phyloP scores from a whole-genome alignment of 2,797 vertebrate species.

The Salmo trutta region DNA sequence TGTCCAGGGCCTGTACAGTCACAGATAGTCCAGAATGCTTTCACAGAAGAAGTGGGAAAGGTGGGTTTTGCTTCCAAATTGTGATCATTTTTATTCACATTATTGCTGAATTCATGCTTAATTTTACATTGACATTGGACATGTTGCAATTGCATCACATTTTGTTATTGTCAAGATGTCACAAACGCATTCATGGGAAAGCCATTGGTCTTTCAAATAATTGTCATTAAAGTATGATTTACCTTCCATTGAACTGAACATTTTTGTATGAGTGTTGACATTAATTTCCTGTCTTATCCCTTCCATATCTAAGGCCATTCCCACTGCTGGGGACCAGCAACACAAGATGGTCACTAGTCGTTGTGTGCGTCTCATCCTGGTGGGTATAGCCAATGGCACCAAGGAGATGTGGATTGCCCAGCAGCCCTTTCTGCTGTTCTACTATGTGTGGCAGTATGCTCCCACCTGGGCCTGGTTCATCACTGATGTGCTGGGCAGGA shows the following conservation, averaged over 20 bases:
- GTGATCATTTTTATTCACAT: neutral
- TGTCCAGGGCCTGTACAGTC: conserved; percentile 92
- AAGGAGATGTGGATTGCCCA: conserved; percentile 91
- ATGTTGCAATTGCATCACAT: neutral
- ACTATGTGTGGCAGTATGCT: conserved; percentile 89
- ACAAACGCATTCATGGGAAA: neutral
- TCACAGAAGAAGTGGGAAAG: conserved; percentile 81
- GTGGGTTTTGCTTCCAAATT: conserved; percentile 59
- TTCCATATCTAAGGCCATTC: conserved; percentile 65
- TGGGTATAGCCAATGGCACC: conserved; percentile 82
- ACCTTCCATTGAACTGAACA: too few species aligned
- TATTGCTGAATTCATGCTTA: neutral
- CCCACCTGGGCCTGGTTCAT: conserved; percentile 86
- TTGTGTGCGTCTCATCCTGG: conserved; percentile 85
- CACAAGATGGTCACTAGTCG: conserved; percentile 89
- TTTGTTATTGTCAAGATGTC: neutral
- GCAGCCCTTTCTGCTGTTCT: conserved; percentile 82
- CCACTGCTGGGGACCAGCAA: conserved; percentile 69
- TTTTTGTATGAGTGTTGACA: too few species aligned
- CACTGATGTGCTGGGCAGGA: conserved; percentile 75
- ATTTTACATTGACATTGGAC: too few species aligned
- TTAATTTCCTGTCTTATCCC: too few species aligned
- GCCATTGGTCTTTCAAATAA: neutral
- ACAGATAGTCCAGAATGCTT: conserved; percentile 85
- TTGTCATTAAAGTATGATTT: neutral